Base-by-base conservation (phyloP, 2,797 vertebrate species). In the Hapalemur alaotrensis region DNA sequence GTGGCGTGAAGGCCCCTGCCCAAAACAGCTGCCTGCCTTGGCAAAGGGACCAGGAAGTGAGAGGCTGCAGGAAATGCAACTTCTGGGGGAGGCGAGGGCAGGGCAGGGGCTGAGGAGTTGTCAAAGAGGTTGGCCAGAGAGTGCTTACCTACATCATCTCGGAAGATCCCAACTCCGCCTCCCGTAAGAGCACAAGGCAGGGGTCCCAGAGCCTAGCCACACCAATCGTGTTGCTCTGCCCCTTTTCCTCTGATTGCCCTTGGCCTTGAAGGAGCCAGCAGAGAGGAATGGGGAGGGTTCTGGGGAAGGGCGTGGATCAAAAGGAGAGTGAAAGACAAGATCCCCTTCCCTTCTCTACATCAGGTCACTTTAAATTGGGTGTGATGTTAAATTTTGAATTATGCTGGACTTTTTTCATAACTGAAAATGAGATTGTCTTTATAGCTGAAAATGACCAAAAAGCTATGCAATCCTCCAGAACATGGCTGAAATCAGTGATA, bases 61-160 rank as follows among this genome's bases (percentile, higher is more conserved):
- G 57, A 63, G 86, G 57, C 18, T 65, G 43, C 46, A 2, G 15
- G 23, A 50, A 57, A 25, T 41, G 59, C 23, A 65, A 32, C 4
- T 30, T 10, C 25, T 32, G 12, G 28, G 17, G 17, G 0, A 1
- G 11, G 23, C 10, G 17, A 5, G 63, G n/a, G 1, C 13, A 41
- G 76, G n/a, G 11, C 28, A 69, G 38, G 4, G 48, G 25, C 35
- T 43, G 43, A 38, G 32, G 41, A 61, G 17, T 38, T 83, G 32
- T 76, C 70, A 63, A 89, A 38, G 59, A 52, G 35, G 1, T n/a
- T 73, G 46, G 13, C 23, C 65, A 30, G 54, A 79, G 32, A 70
- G 30, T 5, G 0, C 48, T 50, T 28, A 28, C 63, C 43, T 70
- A 5, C 2, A 4, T 35, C 78, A 54, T 28, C 83, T 35, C 46